Base-by-base conservation (phyloP, 2,888 invertebrate species). In the Tenthredo amoena region DNA sequence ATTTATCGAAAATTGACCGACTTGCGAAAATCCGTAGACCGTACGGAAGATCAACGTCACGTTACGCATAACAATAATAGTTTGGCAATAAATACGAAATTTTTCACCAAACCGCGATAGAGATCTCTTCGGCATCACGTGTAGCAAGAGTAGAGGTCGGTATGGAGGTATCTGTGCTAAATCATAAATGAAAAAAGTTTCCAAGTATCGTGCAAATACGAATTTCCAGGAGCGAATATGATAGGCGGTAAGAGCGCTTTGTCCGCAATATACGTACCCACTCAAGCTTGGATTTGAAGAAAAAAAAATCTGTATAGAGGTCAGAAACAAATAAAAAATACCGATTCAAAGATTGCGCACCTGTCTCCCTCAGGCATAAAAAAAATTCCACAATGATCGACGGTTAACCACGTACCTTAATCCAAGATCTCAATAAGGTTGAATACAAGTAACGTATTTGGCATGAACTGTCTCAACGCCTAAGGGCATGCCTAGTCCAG, bases 371-470 rank as follows among this genome's bases (percentile, higher is more conserved):
- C 10, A 12, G 81, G 58, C 58, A 37, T n/a, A 62, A 79, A 81
- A 81, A 50, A 40, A 81, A n/a, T 9, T 40, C 1, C 21, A 81
- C 81, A 81, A 81, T 81, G 81, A 81, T 81, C 81, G 81, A 81
- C 62, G 81, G 81, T 81, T 81, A 81, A 81, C 81, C 81, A 62
- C 81, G 58, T 81, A 37, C 18, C 58, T 62, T 34, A 40, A 62
- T 10, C 26, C 81, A 37, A 62, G 58, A 37, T 81, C 81, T 62
- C 34, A 40, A 62, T 62, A 21, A 58, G 40, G n/a, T 81, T 40
- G 34, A 81, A 34, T 26, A 58, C 40, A 81, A 81, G 81, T 81
- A 81, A 81, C 81, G 81, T 81, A 81, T 81, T 81, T 40, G 62
- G 58, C 62, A 40, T 62, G 40, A 81, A 62, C 62, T 81, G 62